Evolutionary conservation across 2,888 invertebrate species (phyloP), one percentile per base, ranked within the genome.

Genomic region (Gnatocerus cornutus): DNA sequence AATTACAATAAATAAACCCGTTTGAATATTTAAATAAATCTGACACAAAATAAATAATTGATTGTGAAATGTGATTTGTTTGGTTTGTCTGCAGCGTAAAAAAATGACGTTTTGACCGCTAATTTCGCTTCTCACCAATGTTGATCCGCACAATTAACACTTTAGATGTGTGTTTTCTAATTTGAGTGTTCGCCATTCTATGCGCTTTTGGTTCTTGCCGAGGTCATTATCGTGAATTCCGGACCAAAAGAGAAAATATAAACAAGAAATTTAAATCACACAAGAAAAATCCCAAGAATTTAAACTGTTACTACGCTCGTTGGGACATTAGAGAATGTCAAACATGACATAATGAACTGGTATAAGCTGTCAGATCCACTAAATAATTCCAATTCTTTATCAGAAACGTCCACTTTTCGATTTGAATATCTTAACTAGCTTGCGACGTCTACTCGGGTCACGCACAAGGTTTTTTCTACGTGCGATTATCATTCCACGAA

Each of bases 261-360:
- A 29, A 33, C 13, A 21, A 13, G 39, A 48, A 63, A 63, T 63
- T 63, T 29, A 39, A 62, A 62, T 50, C 39, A 30, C 33, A 14
- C n/a, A 14, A 21, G 21, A 56, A 65, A 65, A 46, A 65, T 65
- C n/a, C 30, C 10, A 65, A 16, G 65, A 65, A 65, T 65, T 39
- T 61, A 30, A 39, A 8, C 48, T 52, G 41, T 65, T 62, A 50
- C 27, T 48, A 21, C 33, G 27, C 37, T 62, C 16, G 62, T 37
- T 46, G 33, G 37, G 33, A 39, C 53, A 39, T 52, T 53, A 37
- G 50, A 33, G 62, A 62, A 62, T 65, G 45, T 65, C 65, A 33
- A 39, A 66, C 65, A 66, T 58, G 48, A 10, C 65, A 66, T 66
- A 66, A 66, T 56, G 58, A 66, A 65, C 56, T 58, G 61, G 59